Evolutionary conservation across 2,888 invertebrate genomes (phyloP), one percentile per base, ranked within the genome.

Genomic region (Metellina segmentata): DNA sequence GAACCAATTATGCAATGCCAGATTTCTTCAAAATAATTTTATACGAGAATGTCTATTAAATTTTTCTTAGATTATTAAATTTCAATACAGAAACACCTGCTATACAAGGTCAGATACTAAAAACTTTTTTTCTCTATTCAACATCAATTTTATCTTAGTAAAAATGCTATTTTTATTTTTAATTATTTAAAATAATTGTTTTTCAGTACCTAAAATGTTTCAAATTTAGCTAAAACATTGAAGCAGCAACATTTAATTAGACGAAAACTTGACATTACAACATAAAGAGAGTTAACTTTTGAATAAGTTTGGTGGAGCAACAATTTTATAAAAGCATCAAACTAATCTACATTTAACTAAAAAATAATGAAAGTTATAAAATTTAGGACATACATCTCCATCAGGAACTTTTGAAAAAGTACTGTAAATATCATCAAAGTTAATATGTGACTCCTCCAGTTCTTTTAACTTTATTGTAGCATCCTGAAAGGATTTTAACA

Each of bases 401-500:
- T 81, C 20, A 4, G 79, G 69, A 72, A 79, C 13, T 49, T 34
- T 8, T 6, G 72, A 51, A 81, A 90, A 85, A 6, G n/a, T 61
- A 48, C 8, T 20, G n/a, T 72, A 53, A 53, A 90, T 52, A 70
- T 81, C 85, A 34, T 81, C 79, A 72, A 79, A 13, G 48, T 85
- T 52, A 49, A 90, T 85, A 49, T 20, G 8, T 9, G 72, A 72
- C 1, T 74, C 49, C 16, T 90, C 90, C 8, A 90, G 53, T 61
- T 90, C 89, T 20, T 79, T 78, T 8, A 90, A 70, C 69, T 90
- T 90, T 49, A 20, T 69, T 49, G 78, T 51, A 51, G 90, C 53
- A 53, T 72, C n/a, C 88, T 88, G 72, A n/a, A 88, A 75, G n/a
- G 72, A n/a, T 8, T 78, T 79, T 16, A 34, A 52, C 19, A 19